These are phyloP conservation scores for Cossypha polioptera DNA, from an alignment of 2,797 vertebrate genomes.

Conservation along the genomic window DNA sequence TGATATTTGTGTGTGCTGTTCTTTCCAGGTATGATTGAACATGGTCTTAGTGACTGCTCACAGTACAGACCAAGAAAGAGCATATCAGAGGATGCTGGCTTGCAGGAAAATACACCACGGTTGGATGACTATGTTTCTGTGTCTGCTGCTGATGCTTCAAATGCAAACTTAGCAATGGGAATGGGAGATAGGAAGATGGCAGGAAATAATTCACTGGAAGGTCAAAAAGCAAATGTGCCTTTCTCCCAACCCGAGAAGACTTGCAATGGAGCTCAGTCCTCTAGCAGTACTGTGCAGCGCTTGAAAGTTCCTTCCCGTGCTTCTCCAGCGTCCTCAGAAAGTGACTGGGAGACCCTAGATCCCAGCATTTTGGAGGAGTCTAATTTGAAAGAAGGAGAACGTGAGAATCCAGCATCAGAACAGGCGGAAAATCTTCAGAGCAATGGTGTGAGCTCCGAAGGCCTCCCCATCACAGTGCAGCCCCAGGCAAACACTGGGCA, in stretches of 20 bases:
- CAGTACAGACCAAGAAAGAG: conserved; percentile 90
- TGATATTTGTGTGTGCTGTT: neutral
- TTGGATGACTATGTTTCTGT: conserved; percentile 78
- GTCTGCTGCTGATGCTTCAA: conserved; percentile 71
- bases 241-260: conserved; percentile 32
- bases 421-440: conserved; percentile 66
- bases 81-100: conserved; percentile 80
- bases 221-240: neutral
- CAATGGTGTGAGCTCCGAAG: conserved; percentile 56
- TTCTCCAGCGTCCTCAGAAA: conserved; percentile 89
- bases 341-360: conserved; percentile 96
- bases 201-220: conserved; percentile 9
- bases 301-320: conserved; percentile 79
- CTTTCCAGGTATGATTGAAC: conserved; percentile 90
- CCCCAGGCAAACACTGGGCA: conserved; percentile 84
- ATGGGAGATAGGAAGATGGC: neutral
- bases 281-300: conserved; percentile 55
- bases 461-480: conserved; percentile 90
- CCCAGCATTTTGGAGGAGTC: conserved; percentile 85
- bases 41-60: conserved; percentile 91
- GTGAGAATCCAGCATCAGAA: conserved; percentile 2
- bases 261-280: conserved; percentile 33
- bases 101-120: conserved; percentile 58
- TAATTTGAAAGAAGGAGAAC: conserved; percentile 54
- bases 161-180: conserved; percentile 34